Evolutionary conservation across 2,797 vertebrate genomes (phyloP), one percentile per base, ranked within the genome.

Genomic region (Phylloscopus collybita): DNA sequence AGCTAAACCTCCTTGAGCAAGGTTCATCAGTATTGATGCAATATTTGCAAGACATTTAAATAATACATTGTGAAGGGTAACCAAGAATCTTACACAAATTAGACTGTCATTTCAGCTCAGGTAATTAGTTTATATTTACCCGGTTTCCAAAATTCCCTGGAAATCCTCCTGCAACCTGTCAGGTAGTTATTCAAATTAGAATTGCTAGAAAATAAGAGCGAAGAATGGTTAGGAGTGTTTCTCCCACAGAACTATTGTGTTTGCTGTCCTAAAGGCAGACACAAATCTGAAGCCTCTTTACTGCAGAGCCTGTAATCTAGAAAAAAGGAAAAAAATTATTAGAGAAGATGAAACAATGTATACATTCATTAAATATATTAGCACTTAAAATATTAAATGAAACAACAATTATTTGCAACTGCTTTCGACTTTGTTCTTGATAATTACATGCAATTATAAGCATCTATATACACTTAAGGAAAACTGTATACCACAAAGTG

Each of bases 1-100:
- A 95, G 56, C 60, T 82, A 93, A 93, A 81, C 27, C 82, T 92
- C 64, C 51, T 64, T 19, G 45, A 86, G 49, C 40, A 92, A 83
- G 42, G 29, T 67, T 56, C 49, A 50, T 84, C 49, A 45, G 45
- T 40, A 73, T 5, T 22, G 66, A 79, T 36, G 45, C 42, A 90
- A 50, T 11, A 27, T 60, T 92, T 70, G 45, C 50, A 86, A 90
- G 45, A 76, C 5, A 47, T 86, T 86, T 79, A 75, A 86, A 53
- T 7, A 50, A 34, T 27, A 60, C 16, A 25, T 61, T 88, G 82
- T 26, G 62, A 88, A 66, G 19, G 17, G 49, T 62, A 70, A 62
- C 25, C 38, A 45, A 50, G 81, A 86, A 50, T 79, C 60, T 59
- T 57, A n/a, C 11, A 26, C 18, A 11, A 75, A 84, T 91, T 50